Conservation (phyloP, 1,140 invertebrate species). For the Venturia canescens region DNA sequence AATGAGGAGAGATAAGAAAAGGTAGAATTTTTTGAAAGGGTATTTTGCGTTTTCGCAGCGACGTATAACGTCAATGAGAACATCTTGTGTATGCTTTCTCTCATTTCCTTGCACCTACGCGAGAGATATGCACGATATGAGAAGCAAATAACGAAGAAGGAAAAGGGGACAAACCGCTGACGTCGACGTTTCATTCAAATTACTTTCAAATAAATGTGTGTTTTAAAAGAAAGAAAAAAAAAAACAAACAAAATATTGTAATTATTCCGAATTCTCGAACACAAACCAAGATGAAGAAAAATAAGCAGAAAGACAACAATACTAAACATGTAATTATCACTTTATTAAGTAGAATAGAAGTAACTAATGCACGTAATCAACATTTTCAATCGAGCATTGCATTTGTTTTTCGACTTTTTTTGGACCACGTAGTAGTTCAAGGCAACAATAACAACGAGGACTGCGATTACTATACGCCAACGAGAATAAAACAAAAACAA, state of each 20-base stretch:
- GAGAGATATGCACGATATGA: not conserved
- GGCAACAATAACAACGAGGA: conserved; percentile 5
- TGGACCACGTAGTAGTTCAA: too few relatives aligned
- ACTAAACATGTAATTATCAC: conserved; percentile 13
- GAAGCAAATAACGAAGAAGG: not conserved
- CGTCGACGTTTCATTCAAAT: not conserved
- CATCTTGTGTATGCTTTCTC: not conserved
- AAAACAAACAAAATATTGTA: conserved; percentile 1
- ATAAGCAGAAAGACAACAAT: too few relatives aligned
- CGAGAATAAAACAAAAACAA: conserved; percentile 3
- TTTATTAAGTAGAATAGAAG: conserved; percentile 24
- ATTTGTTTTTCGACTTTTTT: too few relatives aligned
- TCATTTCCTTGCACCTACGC: not conserved
- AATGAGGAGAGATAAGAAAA: conserved; percentile 1
- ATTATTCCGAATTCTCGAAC: too few relatives aligned
- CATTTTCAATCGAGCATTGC: not conserved
- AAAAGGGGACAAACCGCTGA: not conserved
- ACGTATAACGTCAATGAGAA: conserved; percentile 8
- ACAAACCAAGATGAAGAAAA: too few relatives aligned
- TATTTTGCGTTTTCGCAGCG: conserved; percentile 19
- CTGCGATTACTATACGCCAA: conserved; percentile 10
- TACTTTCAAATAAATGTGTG: conserved; percentile 1
- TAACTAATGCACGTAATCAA: conserved; percentile 21
- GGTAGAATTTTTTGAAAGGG: not conserved
- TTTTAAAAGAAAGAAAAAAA: conserved; percentile 18